These are phyloP conservation scores for Ivindomyrus marchei DNA, from an alignment of 2,113 vertebrate species.

Conservation along the genomic window DNA sequence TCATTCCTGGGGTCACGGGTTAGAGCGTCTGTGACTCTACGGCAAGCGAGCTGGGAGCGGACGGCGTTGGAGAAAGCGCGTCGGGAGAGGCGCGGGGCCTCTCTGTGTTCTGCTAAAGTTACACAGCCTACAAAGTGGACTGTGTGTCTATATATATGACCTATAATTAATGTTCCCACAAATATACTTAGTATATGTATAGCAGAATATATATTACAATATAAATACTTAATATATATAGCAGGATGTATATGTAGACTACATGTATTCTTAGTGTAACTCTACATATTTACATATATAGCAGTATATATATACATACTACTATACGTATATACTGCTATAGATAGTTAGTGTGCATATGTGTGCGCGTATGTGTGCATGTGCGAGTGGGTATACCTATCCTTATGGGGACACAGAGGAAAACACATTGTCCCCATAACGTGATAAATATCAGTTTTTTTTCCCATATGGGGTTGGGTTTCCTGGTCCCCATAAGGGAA, in stretches of 20 bases:
- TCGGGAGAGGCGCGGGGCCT: neutral
- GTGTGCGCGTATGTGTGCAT: neutral
- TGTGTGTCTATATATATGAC: neutral
- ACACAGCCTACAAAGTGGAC: neutral
- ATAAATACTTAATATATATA: neutral
- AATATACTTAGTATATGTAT: neutral
- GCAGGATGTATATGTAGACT: neutral
- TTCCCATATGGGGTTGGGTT: too few species aligned
- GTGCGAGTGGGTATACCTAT: too few species aligned
- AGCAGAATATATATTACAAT: neutral
- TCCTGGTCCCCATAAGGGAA: too few species aligned
- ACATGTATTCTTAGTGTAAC: neutral
- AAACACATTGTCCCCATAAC: too few species aligned
- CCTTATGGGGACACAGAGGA: too few species aligned
- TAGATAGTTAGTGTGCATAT: neutral
- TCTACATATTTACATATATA: neutral
- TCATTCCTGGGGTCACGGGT: conserved; percentile 28
- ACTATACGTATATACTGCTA: neutral
- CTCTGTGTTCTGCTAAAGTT: neutral
- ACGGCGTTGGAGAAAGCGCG: neutral
- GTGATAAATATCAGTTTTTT: too few species aligned
- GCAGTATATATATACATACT: neutral
- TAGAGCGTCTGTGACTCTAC: conserved; percentile 25
- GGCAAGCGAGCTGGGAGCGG: conserved; percentile 26
- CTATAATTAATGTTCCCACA: neutral